Conservation (phyloP, 2,113 vertebrate species). For the Lonchura striata region DNA sequence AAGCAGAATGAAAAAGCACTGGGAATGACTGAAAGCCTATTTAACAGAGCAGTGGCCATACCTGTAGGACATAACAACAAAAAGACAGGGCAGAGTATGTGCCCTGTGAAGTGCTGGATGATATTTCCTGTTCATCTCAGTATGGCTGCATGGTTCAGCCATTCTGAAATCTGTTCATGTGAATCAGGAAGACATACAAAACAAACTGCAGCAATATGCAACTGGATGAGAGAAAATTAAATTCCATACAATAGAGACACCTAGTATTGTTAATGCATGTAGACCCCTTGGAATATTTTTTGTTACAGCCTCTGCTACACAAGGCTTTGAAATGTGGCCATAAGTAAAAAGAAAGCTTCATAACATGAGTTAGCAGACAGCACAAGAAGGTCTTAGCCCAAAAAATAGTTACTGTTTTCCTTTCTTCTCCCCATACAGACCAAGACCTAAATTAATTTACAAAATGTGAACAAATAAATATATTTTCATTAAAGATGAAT, state of each 20-base stretch:
- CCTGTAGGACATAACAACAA: background rate
- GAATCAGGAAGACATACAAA: background rate
- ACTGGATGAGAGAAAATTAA: constrained; percentile 4
- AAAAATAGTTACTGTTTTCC: background rate
- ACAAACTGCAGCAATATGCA: background rate
- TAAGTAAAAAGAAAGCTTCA: background rate
- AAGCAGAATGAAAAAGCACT: background rate
- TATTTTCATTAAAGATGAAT: constrained; percentile 19
- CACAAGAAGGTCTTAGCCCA: background rate
- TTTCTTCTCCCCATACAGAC: background rate
- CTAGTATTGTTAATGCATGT: background rate
- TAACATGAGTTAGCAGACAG: background rate
- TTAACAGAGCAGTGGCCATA: background rate
- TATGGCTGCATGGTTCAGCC: background rate
- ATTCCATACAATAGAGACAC: background rate
- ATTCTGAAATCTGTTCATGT: background rate
- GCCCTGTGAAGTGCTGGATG: background rate
- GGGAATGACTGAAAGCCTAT: constrained; percentile 1
- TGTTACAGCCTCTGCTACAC: background rate
- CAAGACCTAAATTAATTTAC: constrained; percentile 15
- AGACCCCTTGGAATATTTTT: background rate
- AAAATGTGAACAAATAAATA: constrained; percentile 10
- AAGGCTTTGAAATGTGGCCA: background rate
- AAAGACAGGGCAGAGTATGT: background rate
- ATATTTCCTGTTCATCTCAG: background rate